Evolutionary conservation across 1,140 invertebrate genomes (phyloP), one percentile per base, ranked within the genome.

Genomic region (Battus philenor): DNA sequence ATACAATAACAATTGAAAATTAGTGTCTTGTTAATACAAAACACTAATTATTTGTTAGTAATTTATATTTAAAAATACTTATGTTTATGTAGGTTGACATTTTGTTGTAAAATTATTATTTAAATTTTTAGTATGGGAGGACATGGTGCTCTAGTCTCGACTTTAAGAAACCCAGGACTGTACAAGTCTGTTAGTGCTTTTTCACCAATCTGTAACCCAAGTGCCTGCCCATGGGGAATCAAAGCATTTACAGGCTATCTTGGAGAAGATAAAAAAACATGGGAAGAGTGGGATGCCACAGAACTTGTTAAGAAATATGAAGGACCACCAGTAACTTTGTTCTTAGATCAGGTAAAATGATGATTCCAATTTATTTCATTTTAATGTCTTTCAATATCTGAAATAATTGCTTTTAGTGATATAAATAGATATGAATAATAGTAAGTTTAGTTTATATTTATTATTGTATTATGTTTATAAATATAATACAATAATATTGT

Each of bases 171-270:
- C 84, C 97, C 97, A 12, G 93, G 93, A 2, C 86, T 93, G 47
- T 99, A 96, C 80, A 90, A 91, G 57, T 93, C 94, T 24, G 96
- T 98, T 0, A 98, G 97, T 47, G 96, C 96, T n/a, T 99, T 99
- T 90, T 91, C 98, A 11, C 97, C 98, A 0, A 99, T 99, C 68
- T 92, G 92, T 36, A 97, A 99, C 87, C 97, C 98, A 0, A 89
- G 87, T 7, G 85, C 91, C 26, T 93, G 93, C 65, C 89, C 90
- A 2, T 99, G 97, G 97, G 97, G 97, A 1, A 85, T 92, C 27
- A 96, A 95, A 76, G 95, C 94, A 5, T 95, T 99, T 49, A 85
- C 80, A 46, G 95, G 93, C 3, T 99, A 99, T 74, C 87, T 99
- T 10, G 96, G 97, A 32, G 81, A 88, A 18, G 82, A 90, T 68